These are phyloP conservation scores for Lacerta bilineata DNA, from an alignment of 2,797 vertebrate genomes.

Conservation along the genomic window DNA sequence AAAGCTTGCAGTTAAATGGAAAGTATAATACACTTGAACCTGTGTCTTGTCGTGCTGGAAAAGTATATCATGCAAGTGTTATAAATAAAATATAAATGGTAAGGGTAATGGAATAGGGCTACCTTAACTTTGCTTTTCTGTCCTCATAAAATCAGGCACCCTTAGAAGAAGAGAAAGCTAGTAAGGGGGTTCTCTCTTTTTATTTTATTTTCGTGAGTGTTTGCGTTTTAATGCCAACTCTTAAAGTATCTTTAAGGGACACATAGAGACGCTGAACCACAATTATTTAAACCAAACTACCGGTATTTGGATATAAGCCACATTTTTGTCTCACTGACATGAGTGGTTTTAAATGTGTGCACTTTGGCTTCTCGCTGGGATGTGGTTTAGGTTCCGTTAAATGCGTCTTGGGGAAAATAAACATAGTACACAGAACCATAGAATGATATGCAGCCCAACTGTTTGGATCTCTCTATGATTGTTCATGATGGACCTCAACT, in stretches of 20 bases:
- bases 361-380: not conserved
- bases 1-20: constrained; percentile 67
- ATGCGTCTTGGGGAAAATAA: not conserved
- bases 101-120: constrained; percentile 54
- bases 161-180: constrained; percentile 45
- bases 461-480: not conserved
- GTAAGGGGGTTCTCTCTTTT: not conserved
- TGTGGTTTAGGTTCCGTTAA: constrained; percentile 1
- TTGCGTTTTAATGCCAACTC: not conserved
- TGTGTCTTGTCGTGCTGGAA: constrained; percentile 55
- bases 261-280: not conserved
- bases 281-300: constrained; percentile 15
- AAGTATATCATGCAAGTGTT: constrained; percentile 59
- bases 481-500: not conserved
- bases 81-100: constrained; percentile 74
- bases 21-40: constrained; percentile 63
- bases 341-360: constrained; percentile 6
- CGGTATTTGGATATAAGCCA: not conserved
- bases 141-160: constrained; percentile 45
- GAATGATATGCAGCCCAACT: not conserved
- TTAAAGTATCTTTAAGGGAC: constrained; percentile 3
- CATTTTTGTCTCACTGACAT: not conserved
- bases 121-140: constrained; percentile 57
- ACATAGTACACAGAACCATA: not conserved
- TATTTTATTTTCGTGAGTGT: not conserved